Evolutionary conservation across 1,140 invertebrate species (phyloP).

Genomic region (Pseudomyrmex gracilis): DNA sequence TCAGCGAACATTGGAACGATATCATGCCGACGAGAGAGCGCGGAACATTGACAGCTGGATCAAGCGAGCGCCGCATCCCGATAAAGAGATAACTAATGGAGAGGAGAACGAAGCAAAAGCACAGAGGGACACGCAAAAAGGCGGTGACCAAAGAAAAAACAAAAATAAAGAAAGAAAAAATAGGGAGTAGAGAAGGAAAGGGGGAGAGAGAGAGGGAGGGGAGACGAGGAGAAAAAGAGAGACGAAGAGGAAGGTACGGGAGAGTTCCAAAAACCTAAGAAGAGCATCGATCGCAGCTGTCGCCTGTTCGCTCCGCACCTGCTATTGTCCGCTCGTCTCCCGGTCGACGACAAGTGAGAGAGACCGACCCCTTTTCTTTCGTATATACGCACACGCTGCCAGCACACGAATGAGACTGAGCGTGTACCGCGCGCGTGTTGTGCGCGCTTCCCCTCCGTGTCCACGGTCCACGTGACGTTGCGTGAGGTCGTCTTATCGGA

Average conservation of each 20-base stretch:
- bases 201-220: neutral
- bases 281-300: slow-evolving; percentile 84
- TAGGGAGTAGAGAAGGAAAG: neutral
- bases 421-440: neutral
- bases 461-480: slow-evolving; percentile 68
- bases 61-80: slow-evolving; percentile 41
- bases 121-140: slow-evolving; percentile 36
- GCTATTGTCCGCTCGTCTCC: slow-evolving; percentile 81
- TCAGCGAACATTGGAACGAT: slow-evolving; percentile 10
- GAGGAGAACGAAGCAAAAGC: slow-evolving; percentile 27
- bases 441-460: slow-evolving; percentile 6
- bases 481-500: slow-evolving; percentile 66
- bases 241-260: slow-evolving; percentile 27
- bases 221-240: slow-evolving; percentile 31
- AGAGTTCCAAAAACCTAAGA: slow-evolving; percentile 82
- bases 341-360: slow-evolving; percentile 76
- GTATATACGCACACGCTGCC: slow-evolving; percentile 51
- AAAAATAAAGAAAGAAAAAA: slow-evolving; percentile 25
- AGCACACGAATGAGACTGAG: slow-evolving; percentile 56
- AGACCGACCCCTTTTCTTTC: slow-evolving; percentile 78
- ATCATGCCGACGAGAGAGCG: slow-evolving; percentile 22
- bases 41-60: slow-evolving; percentile 55
- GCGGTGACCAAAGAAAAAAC: slow-evolving; percentile 3
- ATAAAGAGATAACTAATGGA: slow-evolving; percentile 57
- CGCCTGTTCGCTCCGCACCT: slow-evolving; percentile 81